phyloP scores from a whole-genome alignment of 1,140 invertebrate species.

The Lasioglossum baleicum region DNA sequence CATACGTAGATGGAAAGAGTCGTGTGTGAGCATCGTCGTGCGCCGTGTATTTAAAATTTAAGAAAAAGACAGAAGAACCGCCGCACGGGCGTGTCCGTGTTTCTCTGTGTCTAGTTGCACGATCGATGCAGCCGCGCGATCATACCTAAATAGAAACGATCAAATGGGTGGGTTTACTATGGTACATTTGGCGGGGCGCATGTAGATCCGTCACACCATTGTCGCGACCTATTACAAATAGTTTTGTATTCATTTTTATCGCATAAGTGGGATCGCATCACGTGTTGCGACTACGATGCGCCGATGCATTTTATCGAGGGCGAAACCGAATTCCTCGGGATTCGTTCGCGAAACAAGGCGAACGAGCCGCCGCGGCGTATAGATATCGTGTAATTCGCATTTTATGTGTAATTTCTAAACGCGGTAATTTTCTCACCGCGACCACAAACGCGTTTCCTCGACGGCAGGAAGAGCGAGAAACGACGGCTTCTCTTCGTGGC shows the following conservation, averaged over 20 bases:
- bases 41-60: slow-evolving; percentile 10
- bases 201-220: slow-evolving; percentile 27
- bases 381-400: slow-evolving; percentile 36
- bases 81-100: neutral
- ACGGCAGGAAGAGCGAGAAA: slow-evolving; percentile 7
- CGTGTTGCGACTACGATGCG: slow-evolving; percentile 13
- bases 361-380: neutral
- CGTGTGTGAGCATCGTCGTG: slow-evolving; percentile 28
- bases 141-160: slow-evolving; percentile 35
- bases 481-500: slow-evolving; percentile 9
- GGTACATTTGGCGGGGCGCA: slow-evolving; percentile 12
- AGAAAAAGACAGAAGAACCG: neutral
- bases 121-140: neutral
- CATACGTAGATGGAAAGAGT: neutral
- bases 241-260: slow-evolving; percentile 67
- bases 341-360: neutral
- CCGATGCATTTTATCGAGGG: slow-evolving; percentile 37
- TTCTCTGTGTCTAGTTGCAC: neutral
- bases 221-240: slow-evolving; percentile 61
- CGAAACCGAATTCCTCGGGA: neutral
- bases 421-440: neutral
- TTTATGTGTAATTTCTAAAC: slow-evolving; percentile 23
- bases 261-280: slow-evolving; percentile 24
- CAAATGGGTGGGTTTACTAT: too few relatives aligned
- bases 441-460: neutral